Conservation (phyloP, 2,888 invertebrate species). For the Heteromyza rotundicornis region DNA sequence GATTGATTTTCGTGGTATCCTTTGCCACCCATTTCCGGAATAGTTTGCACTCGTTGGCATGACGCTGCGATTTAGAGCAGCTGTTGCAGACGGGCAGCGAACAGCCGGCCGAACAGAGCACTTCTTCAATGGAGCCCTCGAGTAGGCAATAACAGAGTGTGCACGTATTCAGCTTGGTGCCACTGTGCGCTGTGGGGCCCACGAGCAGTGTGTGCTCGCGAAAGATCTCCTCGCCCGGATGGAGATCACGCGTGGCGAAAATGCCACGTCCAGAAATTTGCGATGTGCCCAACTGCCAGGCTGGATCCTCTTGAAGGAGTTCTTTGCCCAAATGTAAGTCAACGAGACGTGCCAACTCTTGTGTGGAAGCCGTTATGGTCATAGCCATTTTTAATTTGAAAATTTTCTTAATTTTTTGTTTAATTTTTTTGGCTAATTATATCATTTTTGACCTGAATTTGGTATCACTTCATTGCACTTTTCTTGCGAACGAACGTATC, state of each 20-base stretch:
- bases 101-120: conserved; percentile 69
- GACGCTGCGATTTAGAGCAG: conserved; percentile 68
- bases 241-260: conserved; percentile 71
- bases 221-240: conserved; percentile 73
- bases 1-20: conserved; percentile 49
- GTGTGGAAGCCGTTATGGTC: conserved; percentile 39
- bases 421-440: no score
- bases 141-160: conserved; percentile 68
- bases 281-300: conserved; percentile 70
- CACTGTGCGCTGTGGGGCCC: conserved; percentile 70
- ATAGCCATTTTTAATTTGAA: background rate
- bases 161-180: conserved; percentile 67
- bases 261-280: conserved; percentile 74
- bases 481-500: no score
- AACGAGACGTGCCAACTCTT: conserved; percentile 48
- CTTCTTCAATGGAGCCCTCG: conserved; percentile 44
- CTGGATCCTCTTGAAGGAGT: conserved; percentile 39
- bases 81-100: conserved; percentile 72
- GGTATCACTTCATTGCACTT: no score
- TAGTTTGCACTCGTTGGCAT: conserved; percentile 71
- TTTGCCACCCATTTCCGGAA: conserved; percentile 68
- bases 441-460: no score
- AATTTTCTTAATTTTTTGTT: no score
- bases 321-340: conserved; percentile 51
- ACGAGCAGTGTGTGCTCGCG: conserved; percentile 73